Evolutionary conservation across 2,113 vertebrate genomes (phyloP), one percentile per base, ranked within the genome.

Genomic region (Corvus cornix): DNA sequence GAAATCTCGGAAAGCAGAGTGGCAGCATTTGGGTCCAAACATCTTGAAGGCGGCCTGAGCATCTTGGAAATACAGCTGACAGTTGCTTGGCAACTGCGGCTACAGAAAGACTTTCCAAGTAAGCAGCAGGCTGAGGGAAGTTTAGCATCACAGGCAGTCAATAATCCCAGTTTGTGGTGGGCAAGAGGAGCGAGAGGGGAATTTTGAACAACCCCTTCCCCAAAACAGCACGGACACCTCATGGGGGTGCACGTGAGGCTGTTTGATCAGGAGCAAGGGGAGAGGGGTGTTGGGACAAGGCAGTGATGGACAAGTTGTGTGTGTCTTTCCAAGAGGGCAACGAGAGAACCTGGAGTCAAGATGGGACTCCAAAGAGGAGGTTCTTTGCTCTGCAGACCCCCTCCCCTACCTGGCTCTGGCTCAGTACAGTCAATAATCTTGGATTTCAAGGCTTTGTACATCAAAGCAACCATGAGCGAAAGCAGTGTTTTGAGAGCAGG

Each of bases 51-150:
- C 11, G 0, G 90, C 28, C 79, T 69, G 43, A 94, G 62, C 37
- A 79, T 80, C 89, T 90, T 37, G 79, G 94, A 95, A 63, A 55
- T 73, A 44, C 66, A 95, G 93, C 81, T 84, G 86, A 77, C 69
- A 90, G 94, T 91, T 97, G 92, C 94, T 96, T 96, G 95, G 96
- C 96, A 97, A 95, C 95, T 59, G 64, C 11, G 0, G 74, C 28
- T 90, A 83, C 95, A 78, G 85, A 94, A 90, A 67, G 90, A 67
- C 69, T 88, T 96, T 94, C 94, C 63, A 58, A 90, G 95, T 44
- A 95, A 89, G 93, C n/a, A 86, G 60, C 5, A 59, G 87, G 93
- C 70, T 91, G 66, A 78, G 83, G 78, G 63, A 93, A 97, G 75
- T 81, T 92, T 28, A 85, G 85, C 43, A 95, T 87, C 82, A 52